Evolutionary conservation across 2,113 vertebrate genomes (phyloP).

Genomic region (Plestiodon gilberti): DNA sequence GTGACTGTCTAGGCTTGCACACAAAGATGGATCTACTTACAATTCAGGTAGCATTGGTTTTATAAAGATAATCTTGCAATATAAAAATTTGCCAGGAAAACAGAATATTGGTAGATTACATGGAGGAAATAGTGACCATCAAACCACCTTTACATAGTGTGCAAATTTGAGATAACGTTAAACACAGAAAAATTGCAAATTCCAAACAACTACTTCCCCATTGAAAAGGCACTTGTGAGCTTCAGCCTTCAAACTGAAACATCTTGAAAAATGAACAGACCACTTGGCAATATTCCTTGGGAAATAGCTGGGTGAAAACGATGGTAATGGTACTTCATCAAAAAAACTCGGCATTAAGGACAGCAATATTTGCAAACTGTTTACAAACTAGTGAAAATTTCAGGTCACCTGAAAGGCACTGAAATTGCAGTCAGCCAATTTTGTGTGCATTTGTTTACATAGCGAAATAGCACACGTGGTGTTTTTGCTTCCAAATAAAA

Average conservation of each 20-base stretch:
- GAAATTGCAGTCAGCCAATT: slow-evolving; percentile 16
- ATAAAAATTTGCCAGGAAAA: neutral
- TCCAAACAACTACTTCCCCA: neutral
- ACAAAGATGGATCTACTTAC: neutral
- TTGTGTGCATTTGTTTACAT: slow-evolving; percentile 14
- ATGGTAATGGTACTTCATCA: neutral
- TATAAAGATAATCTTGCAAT: neutral
- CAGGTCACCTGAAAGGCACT: slow-evolving; percentile 12
- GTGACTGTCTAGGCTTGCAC: neutral
- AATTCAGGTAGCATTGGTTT: neutral
- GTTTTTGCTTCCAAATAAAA: neutral
- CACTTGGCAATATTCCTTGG: neutral
- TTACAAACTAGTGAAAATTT: slow-evolving; percentile 2
- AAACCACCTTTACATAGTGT: neutral
- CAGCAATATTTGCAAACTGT: neutral
- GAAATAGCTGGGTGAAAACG: slow-evolving; percentile 1
- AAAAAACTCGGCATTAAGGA: slow-evolving; percentile 9
- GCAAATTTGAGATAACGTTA: neutral
- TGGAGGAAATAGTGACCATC: neutral
- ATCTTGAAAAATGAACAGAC: neutral
- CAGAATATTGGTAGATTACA: neutral
- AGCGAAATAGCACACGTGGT: neutral
- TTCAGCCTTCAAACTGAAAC: neutral
- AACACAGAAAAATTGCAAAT: neutral
- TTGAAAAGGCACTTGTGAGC: slow-evolving; percentile 5